These are phyloP conservation scores for Garra rufa DNA, from an alignment of 2,113 vertebrate genomes.

Conservation along the genomic window DNA sequence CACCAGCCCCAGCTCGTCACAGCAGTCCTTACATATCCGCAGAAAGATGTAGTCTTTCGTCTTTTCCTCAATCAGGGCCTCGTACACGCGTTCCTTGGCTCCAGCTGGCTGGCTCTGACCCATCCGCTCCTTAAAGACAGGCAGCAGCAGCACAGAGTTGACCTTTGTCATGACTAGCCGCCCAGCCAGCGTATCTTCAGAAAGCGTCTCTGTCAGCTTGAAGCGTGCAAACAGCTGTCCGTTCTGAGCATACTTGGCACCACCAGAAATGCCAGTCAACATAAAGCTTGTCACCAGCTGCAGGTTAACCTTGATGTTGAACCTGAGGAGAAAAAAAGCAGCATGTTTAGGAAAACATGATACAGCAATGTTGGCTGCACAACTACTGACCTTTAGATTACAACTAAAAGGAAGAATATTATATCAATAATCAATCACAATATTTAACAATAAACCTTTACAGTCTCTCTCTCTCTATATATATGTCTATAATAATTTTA, in stretches of 20 bases:
- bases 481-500: too few species aligned
- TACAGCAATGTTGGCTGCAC: not conserved
- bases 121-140: constrained; percentile 84
- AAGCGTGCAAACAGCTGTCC: constrained; percentile 98
- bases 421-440: not conserved
- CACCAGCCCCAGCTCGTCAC: constrained; percentile 88
- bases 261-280: constrained; percentile 97
- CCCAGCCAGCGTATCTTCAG: constrained; percentile 97
- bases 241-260: constrained; percentile 97
- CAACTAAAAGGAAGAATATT: not conserved
- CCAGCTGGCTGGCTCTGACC: constrained; percentile 82
- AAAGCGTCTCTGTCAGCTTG: constrained; percentile 96
- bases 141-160: constrained; percentile 94
- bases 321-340: constrained; percentile 78
- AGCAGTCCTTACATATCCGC: constrained; percentile 95
- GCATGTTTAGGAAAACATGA: not conserved
- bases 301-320: constrained; percentile 98
- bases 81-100: constrained; percentile 96
- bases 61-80: constrained; percentile 98
- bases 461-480: too few species aligned
- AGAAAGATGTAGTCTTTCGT: constrained; percentile 99
- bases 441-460: too few species aligned
- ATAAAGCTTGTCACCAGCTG: constrained; percentile 98
- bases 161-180: constrained; percentile 99
- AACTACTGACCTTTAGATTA: not conserved